Evolutionary conservation across 2,888 invertebrate genomes (phyloP).

Genomic region (Conchocele bisecta): DNA sequence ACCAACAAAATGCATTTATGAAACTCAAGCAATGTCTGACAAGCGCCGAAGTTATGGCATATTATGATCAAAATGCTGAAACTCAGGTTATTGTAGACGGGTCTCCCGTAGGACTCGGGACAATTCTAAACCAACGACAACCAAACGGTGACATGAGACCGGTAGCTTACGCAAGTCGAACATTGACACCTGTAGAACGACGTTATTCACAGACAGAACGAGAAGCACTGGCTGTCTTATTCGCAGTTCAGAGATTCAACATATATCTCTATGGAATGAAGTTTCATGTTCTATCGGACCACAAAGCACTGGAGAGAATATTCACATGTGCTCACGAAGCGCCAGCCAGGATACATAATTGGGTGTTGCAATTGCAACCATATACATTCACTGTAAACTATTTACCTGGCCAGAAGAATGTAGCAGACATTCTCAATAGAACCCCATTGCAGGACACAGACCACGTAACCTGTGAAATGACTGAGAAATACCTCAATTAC

Average conservation of each 20-base stretch:
- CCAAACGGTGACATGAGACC: slow-evolving; percentile 4
- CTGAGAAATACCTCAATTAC: slow-evolving; percentile 17
- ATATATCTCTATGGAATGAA: slow-evolving; percentile 6
- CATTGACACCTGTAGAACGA: neutral
- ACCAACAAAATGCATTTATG: slow-evolving; percentile 1
- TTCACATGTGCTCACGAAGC: neutral
- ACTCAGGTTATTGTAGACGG: slow-evolving; percentile 16
- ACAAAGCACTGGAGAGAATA: slow-evolving; percentile 1
- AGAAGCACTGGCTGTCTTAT: neutral
- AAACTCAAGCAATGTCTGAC: neutral
- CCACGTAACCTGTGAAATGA: neutral
- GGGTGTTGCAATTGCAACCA: slow-evolving; percentile 12
- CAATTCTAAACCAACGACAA: slow-evolving; percentile 12
- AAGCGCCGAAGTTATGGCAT: slow-evolving; percentile 16
- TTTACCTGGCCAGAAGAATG: neutral
- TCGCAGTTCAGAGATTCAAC: slow-evolving; percentile 9
- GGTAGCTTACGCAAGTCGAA: slow-evolving; percentile 12
- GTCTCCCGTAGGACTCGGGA: neutral
- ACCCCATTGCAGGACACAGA: neutral
- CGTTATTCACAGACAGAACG: slow-evolving; percentile 15
- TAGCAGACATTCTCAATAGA: slow-evolving; percentile 8
- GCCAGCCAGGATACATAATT: slow-evolving; percentile 7
- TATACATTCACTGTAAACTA: slow-evolving; percentile 12
- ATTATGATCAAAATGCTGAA: slow-evolving; percentile 5
- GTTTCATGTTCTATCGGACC: slow-evolving; percentile 1